Conservation (phyloP, 1,140 invertebrate species). For the Physella acuta region DNA sequence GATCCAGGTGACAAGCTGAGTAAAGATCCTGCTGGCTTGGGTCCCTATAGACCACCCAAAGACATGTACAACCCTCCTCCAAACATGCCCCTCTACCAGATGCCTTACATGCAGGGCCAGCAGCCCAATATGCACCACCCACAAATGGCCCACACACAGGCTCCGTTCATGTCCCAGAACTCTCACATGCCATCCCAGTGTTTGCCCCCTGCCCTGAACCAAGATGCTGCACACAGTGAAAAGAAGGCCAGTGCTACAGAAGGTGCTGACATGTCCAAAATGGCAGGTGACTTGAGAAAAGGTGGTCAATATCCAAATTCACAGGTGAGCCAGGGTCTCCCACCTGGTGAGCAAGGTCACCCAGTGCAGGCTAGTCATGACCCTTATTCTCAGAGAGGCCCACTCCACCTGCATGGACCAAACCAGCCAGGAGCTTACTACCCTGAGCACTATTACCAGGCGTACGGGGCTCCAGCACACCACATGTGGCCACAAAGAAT, state of each 20-base stretch:
- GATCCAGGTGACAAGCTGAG: not conserved
- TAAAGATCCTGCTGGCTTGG: too few relatives aligned
- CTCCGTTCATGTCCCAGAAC: not conserved
- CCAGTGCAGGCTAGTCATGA: too few relatives aligned
- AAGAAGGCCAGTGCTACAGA: too few relatives aligned
- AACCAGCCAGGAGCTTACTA: not conserved
- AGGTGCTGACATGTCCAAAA: too few relatives aligned
- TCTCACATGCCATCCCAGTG: not conserved
- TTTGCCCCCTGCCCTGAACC: too few relatives aligned
- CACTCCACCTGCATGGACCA: not conserved
- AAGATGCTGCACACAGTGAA: too few relatives aligned
- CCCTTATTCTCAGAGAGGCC: too few relatives aligned
- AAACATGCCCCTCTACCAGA: conserved; percentile 7
- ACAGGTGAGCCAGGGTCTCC: too few relatives aligned
- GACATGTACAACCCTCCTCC: not conserved
- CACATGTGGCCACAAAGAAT: conserved; percentile 18
- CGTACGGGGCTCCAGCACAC: conserved; percentile 5
- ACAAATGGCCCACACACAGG: not conserved
- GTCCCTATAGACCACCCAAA: too few relatives aligned
- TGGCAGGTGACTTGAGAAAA: too few relatives aligned
- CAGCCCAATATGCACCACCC: not conserved
- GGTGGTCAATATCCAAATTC: too few relatives aligned
- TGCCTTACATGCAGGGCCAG: conserved; percentile 11
- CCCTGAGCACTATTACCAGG: not conserved
- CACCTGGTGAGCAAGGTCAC: too few relatives aligned